phyloP scores from a whole-genome alignment of 2,888 invertebrate genomes.

The Xestoiulus laeticollis region DNA sequence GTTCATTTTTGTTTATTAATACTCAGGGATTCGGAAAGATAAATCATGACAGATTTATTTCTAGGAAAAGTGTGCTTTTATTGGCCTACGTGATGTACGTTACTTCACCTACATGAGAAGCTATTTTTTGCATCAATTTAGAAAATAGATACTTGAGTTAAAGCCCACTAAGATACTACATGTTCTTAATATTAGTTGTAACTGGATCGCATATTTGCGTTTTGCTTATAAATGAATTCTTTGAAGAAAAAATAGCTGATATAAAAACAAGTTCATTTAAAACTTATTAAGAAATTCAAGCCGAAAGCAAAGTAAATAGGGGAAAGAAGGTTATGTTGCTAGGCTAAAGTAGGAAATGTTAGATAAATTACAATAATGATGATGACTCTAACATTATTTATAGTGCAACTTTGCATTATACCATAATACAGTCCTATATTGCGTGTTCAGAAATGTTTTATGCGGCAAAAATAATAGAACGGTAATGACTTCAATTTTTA shows the following conservation, averaged over 20 bases:
- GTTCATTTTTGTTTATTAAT: conserved; percentile 23
- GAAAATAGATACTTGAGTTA: neutral
- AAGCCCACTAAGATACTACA: neutral
- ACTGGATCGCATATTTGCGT: neutral
- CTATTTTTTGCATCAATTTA: neutral
- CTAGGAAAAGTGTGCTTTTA: neutral
- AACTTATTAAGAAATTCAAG: neutral
- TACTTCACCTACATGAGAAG: neutral
- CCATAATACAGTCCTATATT: too few species aligned
- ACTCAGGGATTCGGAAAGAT: conserved; percentile 8
- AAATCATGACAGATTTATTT: neutral
- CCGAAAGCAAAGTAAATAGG: neutral
- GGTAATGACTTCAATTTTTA: too few species aligned
- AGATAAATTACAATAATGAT: neutral
- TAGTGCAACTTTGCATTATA: too few species aligned
- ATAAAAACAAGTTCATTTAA: neutral
- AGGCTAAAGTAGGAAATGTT: neutral
- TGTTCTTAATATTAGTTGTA: neutral
- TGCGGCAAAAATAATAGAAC: too few species aligned
- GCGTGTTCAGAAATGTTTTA: too few species aligned
- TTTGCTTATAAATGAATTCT: neutral
- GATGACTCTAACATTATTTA: neutral
- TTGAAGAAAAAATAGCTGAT: neutral
- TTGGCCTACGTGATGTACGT: neutral
- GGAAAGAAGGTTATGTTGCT: neutral